A percentile compares a stretch with the other conserved stretches of the same genome.
These are phyloP conservation scores for Chrysomela aeneicollis DNA, from an alignment of 2,888 invertebrate genomes.

Conservation along the genomic window DNA sequence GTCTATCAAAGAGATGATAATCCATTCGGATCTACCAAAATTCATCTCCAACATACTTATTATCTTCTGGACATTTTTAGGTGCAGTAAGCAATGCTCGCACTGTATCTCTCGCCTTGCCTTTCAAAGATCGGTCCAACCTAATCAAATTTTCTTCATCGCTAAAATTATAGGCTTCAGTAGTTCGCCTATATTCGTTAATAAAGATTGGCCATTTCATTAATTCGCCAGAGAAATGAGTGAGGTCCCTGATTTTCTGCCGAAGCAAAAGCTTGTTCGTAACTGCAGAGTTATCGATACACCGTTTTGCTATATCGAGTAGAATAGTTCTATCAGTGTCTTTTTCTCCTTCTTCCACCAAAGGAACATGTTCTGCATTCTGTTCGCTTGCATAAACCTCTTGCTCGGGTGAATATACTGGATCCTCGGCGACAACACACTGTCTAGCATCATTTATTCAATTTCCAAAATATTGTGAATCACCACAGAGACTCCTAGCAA, in stretches of 20 bases:
- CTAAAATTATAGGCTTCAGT: neutral
- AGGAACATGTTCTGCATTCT: no score
- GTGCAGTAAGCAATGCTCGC: neutral
- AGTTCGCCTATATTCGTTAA: constrained; percentile 2
- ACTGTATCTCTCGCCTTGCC: constrained; percentile 14
- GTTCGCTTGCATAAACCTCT: no score
- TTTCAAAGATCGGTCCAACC: neutral
- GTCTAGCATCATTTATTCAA: no score
- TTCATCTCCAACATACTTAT: neutral
- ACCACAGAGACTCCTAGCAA: no score
- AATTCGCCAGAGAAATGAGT: neutral
- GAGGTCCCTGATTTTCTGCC: neutral
- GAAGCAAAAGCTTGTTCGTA: neutral
- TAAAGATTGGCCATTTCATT: constrained; percentile 10
- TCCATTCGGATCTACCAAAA: constrained; percentile 18
- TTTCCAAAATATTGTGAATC: no score
- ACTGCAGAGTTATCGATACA: neutral
- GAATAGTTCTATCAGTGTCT: neutral
- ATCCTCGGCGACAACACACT: no score
- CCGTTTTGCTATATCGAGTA: neutral
- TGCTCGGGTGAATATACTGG: no score
- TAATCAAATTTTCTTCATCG: constrained; percentile 4
- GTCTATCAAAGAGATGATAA: no score
- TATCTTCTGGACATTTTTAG: neutral
- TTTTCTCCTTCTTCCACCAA: neutral